These are phyloP conservation scores for Pachymerium ferrugineum DNA, from an alignment of 2,888 invertebrate species.

Conservation along the genomic window DNA sequence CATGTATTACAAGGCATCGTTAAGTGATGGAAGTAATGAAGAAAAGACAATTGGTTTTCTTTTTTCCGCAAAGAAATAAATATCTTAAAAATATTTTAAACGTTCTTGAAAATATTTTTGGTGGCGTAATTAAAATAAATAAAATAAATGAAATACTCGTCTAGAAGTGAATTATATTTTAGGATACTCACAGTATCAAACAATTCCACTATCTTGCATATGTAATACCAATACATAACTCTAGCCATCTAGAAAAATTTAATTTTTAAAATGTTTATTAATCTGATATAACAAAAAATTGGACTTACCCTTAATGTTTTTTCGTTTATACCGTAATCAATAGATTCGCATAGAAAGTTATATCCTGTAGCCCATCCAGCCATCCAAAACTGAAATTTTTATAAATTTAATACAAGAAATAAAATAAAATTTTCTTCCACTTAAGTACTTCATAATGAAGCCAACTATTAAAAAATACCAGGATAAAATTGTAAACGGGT, in stretches of 20 bases:
- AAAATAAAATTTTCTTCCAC: background rate
- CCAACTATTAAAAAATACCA: background rate
- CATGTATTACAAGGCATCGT: background rate
- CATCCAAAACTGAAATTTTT: background rate
- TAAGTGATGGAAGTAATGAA: background rate
- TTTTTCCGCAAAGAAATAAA: conserved; percentile 11
- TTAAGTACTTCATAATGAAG: background rate
- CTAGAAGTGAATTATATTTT: no score
- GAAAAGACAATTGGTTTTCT: background rate
- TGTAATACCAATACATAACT: conserved; percentile 93
- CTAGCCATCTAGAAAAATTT: conserved; percentile 73
- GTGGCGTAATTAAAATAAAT: background rate
- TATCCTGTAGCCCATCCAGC: background rate
- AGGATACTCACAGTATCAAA: conserved; percentile 91
- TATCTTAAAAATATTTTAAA: background rate
- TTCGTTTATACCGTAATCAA: background rate
- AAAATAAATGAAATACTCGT: background rate
- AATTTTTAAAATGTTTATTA: conserved; percentile 37
- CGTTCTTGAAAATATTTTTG: no score
- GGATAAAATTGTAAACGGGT: background rate
- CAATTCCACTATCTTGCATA: conserved; percentile 93
- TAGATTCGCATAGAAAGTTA: conserved; percentile 5
- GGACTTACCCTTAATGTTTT: background rate
- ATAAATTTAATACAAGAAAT: background rate
- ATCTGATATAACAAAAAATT: background rate